Evolutionary conservation across 2,113 vertebrate genomes (phyloP).

Genomic region (Taxidea taxus): DNA sequence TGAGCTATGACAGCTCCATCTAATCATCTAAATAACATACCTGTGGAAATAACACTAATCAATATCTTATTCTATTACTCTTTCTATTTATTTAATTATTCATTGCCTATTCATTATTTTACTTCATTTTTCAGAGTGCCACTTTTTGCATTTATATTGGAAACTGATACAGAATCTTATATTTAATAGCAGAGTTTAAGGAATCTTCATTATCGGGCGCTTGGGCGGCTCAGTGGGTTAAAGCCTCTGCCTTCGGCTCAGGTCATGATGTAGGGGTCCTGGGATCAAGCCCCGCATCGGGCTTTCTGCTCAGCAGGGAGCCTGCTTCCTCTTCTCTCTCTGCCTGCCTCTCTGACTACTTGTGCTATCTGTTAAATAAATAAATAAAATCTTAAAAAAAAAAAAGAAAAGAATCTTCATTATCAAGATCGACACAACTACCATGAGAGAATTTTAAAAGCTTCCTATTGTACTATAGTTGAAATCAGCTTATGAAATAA

Average conservation of each 20-base stretch:
- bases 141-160: background rate
- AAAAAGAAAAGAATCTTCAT: background rate
- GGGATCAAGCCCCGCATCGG: too few relatives aligned
- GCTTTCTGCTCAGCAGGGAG: too few relatives aligned
- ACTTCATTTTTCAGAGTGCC: background rate
- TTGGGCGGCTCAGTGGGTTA: too few relatives aligned
- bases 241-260: too few relatives aligned
- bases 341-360: too few relatives aligned
- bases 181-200: background rate
- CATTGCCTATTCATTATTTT: background rate
- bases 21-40: background rate
- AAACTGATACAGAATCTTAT: background rate
- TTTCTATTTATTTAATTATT: background rate
- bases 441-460: background rate
- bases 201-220: constrained; percentile 5
- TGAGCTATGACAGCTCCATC: background rate
- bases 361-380: too few relatives aligned
- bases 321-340: too few relatives aligned
- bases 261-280: too few relatives aligned
- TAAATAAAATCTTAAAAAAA: too few relatives aligned
- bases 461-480: background rate
- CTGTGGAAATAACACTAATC: constrained; percentile 11
- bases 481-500: background rate
- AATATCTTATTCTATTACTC: background rate
- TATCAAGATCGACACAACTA: background rate